A percentile compares a stretch with the other conserved stretches of the same genome.
Evolutionary conservation across 1,140 invertebrate genomes (phyloP).

Genomic region (Leptestheria dahalacensis): DNA sequence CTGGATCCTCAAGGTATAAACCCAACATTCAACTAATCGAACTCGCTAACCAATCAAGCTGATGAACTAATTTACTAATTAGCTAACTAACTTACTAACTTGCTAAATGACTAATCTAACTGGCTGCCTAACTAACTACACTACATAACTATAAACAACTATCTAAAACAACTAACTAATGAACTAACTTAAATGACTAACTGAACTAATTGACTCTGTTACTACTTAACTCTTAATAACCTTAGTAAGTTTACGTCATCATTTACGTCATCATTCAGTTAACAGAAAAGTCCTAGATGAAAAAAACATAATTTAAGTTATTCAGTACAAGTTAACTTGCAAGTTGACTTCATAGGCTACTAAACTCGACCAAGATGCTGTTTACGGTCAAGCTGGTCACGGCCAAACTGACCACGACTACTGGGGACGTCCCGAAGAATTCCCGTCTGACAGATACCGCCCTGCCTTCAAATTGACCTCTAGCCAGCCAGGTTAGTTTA

Average conservation of each 20-base stretch:
- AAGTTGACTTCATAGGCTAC: background rate
- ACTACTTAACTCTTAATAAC: too few relatives aligned
- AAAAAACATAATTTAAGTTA: background rate
- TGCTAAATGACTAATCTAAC: background rate
- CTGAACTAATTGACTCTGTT: too few relatives aligned
- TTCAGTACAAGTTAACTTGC: background rate
- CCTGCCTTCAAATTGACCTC: constrained; percentile 26
- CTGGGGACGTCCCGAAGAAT: constrained; percentile 28
- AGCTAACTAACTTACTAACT: background rate
- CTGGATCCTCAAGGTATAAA: constrained; percentile 40
- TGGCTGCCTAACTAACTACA: too few relatives aligned
- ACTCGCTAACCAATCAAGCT: too few relatives aligned
- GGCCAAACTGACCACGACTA: constrained; percentile 21
- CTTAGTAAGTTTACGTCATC: too few relatives aligned
- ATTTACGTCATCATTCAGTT: too few relatives aligned
- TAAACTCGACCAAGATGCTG: constrained; percentile 8
- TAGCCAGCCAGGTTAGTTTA: constrained; percentile 17
- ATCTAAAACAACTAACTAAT: too few relatives aligned
- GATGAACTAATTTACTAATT: background rate
- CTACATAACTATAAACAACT: too few relatives aligned
- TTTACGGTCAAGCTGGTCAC: constrained; percentile 23
- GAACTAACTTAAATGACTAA: too few relatives aligned
- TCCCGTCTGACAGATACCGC: constrained; percentile 23
- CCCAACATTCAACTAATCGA: too few relatives aligned
- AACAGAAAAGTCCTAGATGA: too few relatives aligned